phyloP scores from a whole-genome alignment of 2,113 vertebrate genomes.

The Passer montanus region DNA sequence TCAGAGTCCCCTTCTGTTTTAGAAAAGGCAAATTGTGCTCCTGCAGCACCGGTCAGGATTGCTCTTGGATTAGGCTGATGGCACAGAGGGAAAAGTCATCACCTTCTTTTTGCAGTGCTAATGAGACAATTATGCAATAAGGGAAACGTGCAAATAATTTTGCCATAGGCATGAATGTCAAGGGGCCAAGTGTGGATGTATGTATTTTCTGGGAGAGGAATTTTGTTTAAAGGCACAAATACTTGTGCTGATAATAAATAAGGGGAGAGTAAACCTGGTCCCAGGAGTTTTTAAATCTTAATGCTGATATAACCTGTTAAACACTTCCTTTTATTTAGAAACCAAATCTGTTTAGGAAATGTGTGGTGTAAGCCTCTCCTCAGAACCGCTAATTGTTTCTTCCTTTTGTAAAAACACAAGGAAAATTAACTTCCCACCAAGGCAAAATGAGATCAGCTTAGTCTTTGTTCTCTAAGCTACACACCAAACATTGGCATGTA shows the following conservation, averaged over 20 bases:
- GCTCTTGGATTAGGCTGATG: neutral
- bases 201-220: neutral
- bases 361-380: neutral
- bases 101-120: neutral
- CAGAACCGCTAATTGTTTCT: conserved; percentile 25
- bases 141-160: neutral
- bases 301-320: conserved; percentile 24
- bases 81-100: conserved; percentile 24
- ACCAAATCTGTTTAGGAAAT: conserved; percentile 21
- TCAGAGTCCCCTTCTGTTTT: neutral
- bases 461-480: conserved; percentile 46
- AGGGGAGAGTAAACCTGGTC: neutral
- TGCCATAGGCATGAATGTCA: conserved; percentile 45
- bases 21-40: neutral
- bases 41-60: neutral
- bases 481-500: conserved; percentile 16
- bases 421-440: conserved; percentile 41
- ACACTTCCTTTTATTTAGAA: conserved; percentile 21
- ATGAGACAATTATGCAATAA: conserved; percentile 36
- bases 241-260: neutral
- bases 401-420: conserved; percentile 28
- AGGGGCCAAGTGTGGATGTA: conserved; percentile 12
- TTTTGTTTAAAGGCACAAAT: neutral
- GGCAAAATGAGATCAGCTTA: conserved; percentile 7
- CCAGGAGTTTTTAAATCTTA: neutral